Evolutionary conservation across 2,888 invertebrate genomes (phyloP), one percentile per base, ranked within the genome.

Genomic region (Oasisia sp.): DNA sequence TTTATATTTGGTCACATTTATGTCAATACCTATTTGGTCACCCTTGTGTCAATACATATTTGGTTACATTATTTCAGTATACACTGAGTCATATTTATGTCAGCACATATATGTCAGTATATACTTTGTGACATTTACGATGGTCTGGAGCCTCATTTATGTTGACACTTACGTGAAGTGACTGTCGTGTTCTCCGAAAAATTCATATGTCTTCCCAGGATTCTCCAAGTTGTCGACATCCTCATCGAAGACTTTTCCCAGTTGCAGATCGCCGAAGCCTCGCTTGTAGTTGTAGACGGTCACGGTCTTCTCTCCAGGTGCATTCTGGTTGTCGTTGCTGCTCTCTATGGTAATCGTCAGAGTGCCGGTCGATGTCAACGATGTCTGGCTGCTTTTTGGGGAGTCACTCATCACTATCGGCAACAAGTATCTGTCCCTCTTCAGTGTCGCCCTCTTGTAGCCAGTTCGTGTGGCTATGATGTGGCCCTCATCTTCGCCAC

Each of bases 181-280:
- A 50, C 14, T n/a, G 19, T 74, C 38, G 19, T 92, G 89, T n/a
- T 56, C 89, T 14, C 50, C 94, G 27, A 93, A 92, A 89, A 95
- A 94, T 56, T 93, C 94, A 97, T 99, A 99, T 95, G 98, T 98
- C 96, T 99, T 99, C 96, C 99, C 99, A 0, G 98, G 98, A 94
- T 99, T 97, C 97, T 99, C 99, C 99, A 99, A 99, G 96, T 99
- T 99, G 96, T 99, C 99, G 94, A 98, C 97, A 97, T 99, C 99
- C 95, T 98, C 98, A 0, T 99, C 99, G 96, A 99, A 99, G 9
- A 99, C 99, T 93, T 98, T 97, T 89, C 99, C 99, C 94, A 99
- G 92, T 3, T 92, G 92, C 14, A 93, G 90, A 56, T 92, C 45
- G 9, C 50, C 58, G 19, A 93, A 93, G 94, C 91, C 97, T 92